phyloP scores from a whole-genome alignment of 2,797 vertebrate species.

The Myotis findleyi region DNA sequence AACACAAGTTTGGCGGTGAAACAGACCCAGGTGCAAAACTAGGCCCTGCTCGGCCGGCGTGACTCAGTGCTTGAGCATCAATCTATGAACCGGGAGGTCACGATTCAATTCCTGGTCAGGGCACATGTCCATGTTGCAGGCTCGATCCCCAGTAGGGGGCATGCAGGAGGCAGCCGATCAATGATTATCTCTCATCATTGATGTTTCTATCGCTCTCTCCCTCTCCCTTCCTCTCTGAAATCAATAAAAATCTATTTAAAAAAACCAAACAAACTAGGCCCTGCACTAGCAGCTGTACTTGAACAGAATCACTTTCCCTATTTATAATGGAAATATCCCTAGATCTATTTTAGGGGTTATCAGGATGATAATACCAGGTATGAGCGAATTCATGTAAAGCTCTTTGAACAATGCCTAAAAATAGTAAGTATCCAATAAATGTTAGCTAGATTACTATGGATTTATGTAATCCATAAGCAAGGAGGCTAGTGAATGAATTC shows the following conservation, averaged over 20 bases:
- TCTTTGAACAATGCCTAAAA: constrained; percentile 37
- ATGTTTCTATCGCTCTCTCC: too few species aligned
- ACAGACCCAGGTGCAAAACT: not conserved
- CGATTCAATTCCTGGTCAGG: too few species aligned
- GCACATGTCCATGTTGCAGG: too few species aligned
- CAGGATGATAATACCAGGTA: not conserved
- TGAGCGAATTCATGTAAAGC: not conserved
- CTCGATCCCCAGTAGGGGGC: too few species aligned
- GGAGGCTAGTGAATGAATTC: constrained; percentile 9
- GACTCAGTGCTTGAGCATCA: too few species aligned
- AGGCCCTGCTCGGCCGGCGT: fast-evolving
- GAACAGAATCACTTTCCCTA: not conserved
- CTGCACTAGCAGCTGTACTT: not conserved
- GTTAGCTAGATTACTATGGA: not conserved
- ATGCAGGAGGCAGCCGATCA: too few species aligned
- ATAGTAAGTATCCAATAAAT: constrained; percentile 4
- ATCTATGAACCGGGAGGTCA: too few species aligned
- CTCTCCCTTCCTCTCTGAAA: too few species aligned
- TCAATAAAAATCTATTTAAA: too few species aligned
- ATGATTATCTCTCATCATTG: too few species aligned
- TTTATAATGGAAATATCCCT: not conserved
- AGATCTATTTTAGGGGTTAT: not conserved
- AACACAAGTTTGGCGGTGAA: not conserved
- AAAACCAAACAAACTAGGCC: not conserved
- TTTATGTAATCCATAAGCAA: constrained; percentile 14